Evolutionary conservation across 2,113 vertebrate genomes (phyloP).

Genomic region (Thermophis baileyi): DNA sequence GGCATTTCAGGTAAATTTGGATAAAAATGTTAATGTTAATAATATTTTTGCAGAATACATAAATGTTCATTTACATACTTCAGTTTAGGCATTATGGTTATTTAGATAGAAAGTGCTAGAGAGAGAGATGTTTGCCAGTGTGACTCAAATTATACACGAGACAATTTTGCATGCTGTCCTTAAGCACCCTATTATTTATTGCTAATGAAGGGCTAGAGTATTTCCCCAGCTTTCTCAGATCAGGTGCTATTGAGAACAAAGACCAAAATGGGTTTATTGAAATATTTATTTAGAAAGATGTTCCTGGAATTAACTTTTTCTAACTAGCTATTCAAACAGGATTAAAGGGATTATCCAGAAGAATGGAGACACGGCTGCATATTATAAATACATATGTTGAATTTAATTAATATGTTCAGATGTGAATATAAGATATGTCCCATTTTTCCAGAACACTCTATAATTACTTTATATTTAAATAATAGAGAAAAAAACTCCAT

Average conservation of each 20-base stretch:
- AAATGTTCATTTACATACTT: conserved; percentile 15
- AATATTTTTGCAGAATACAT: background rate
- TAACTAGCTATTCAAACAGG: conserved; percentile 66
- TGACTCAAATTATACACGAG: conserved; percentile 25
- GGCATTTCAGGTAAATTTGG: background rate
- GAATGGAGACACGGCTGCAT: conserved; percentile 60
- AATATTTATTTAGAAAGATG: conserved; percentile 68
- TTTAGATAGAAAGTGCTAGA: background rate
- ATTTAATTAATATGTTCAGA: conserved; percentile 72
- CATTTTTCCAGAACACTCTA: conserved; percentile 64
- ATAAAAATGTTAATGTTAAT: background rate
- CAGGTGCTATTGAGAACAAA: conserved; percentile 61
- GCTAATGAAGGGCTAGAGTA: conserved; percentile 41
- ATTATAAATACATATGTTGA: conserved; percentile 66
- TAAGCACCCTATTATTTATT: conserved; percentile 41
- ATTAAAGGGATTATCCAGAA: conserved; percentile 74
- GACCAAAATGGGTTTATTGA: conserved; percentile 62
- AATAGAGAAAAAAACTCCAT: conserved; percentile 63
- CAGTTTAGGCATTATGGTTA: conserved; percentile 22
- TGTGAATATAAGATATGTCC: conserved; percentile 69
- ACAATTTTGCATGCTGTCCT: conserved; percentile 41
- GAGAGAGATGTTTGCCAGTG: background rate
- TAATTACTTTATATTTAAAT: conserved; percentile 72
- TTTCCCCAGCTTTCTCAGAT: conserved; percentile 43
- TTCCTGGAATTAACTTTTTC: conserved; percentile 68